Evolutionary conservation across 2,888 invertebrate genomes (phyloP).

Genomic region (Drosophila prostipennis): DNA sequence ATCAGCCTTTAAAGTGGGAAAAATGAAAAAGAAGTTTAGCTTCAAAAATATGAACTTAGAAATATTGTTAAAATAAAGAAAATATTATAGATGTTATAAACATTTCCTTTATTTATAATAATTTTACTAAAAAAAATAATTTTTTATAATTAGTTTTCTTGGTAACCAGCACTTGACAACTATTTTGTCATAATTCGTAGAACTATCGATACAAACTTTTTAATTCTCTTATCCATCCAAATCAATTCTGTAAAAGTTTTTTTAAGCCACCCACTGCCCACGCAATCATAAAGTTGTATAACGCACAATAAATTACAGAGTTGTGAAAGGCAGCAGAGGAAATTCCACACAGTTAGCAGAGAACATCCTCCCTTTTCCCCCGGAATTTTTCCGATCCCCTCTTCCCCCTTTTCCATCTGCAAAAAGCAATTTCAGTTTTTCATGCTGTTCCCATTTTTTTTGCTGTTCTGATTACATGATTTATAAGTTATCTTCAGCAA

Average conservation of each 20-base stretch:
- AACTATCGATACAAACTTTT: slow-evolving; percentile 36
- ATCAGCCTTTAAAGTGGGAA: slow-evolving; percentile 15
- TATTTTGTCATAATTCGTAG: slow-evolving; percentile 4
- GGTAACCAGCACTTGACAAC: neutral
- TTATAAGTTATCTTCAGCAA: slow-evolving; percentile 76
- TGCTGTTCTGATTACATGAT: slow-evolving; percentile 73
- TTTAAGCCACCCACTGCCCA: slow-evolving; percentile 26
- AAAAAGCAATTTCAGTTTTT: slow-evolving; percentile 78
- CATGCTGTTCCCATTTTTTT: slow-evolving; percentile 51
- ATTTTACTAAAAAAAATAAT: too few relatives aligned
- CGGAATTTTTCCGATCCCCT: neutral
- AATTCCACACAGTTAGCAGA: slow-evolving; percentile 64
- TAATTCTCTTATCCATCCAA: slow-evolving; percentile 33
- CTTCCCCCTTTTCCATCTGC: slow-evolving; percentile 12
- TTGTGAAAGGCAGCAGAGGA: slow-evolving; percentile 29
- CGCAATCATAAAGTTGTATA: slow-evolving; percentile 74
- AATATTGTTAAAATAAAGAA: too few relatives aligned
- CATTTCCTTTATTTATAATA: too few relatives aligned
- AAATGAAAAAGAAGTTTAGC: neutral
- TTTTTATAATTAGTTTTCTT: neutral
- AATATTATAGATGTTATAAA: too few relatives aligned
- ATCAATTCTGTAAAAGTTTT: slow-evolving; percentile 32
- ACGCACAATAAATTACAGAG: slow-evolving; percentile 75
- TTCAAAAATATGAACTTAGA: too few relatives aligned
- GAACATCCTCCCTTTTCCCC: slow-evolving; percentile 1